Percentiles rank a stretch among this genome's conserved stretches.
Conservation (phyloP, 1,140 invertebrate genomes). For the Nasonia vitripennis region DNA sequence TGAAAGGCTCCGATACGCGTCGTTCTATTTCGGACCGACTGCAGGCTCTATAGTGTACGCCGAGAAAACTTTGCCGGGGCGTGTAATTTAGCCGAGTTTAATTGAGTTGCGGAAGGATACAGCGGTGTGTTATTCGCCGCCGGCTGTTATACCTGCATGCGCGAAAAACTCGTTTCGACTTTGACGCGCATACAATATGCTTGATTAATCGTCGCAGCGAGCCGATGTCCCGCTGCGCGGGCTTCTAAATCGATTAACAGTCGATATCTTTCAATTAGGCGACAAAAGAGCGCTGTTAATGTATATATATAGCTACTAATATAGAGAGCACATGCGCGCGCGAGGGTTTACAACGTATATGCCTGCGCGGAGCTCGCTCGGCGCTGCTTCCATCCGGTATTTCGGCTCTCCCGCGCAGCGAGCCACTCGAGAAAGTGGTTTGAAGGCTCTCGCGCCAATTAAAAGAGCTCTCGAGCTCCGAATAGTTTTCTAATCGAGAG, state of each 20-base stretch:
- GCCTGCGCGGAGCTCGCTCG: no score
- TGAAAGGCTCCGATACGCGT: not conserved
- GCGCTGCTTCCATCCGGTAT: no score
- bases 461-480: constrained; percentile 38
- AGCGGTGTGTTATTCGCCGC: not conserved
- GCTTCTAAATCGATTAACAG: no score
- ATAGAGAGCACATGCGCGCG: no score
- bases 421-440: not conserved
- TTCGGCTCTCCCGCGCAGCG: not conserved
- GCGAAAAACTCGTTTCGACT: not conserved
- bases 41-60: not conserved
- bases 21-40: not conserved
- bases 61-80: not conserved
- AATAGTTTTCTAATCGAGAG: constrained; percentile 52
- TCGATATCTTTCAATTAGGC: no score
- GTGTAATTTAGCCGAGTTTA: constrained; percentile 1
- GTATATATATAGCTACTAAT: no score
- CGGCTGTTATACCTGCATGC: not conserved
- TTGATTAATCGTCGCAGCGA: not conserved
- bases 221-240: not conserved
- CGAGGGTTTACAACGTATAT: no score
- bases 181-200: not conserved
- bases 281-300: no score
- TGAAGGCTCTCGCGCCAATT: constrained; percentile 47
- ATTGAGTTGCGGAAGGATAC: not conserved